A percentile compares a stretch with the other conserved stretches of the same genome.
Conservation (phyloP, 2,113 vertebrate genomes). For the Melanocharis versteri region DNA sequence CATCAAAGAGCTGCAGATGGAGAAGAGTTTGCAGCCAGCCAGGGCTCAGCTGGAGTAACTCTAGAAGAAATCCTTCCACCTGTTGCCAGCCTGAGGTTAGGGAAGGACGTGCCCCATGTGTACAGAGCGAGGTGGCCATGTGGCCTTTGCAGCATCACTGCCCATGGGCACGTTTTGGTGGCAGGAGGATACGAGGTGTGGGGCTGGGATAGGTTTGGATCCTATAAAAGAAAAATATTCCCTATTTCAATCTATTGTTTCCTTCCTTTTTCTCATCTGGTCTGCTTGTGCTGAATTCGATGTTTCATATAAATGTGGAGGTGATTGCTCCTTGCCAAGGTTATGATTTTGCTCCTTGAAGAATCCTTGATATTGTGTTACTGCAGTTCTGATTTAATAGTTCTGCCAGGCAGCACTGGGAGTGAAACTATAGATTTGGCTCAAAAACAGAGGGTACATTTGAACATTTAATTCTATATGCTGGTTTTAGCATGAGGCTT, state of each 20-base stretch:
- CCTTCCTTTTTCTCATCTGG: neutral
- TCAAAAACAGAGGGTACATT: neutral
- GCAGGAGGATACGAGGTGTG: neutral
- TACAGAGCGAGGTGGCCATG: fast-evolving
- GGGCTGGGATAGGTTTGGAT: neutral
- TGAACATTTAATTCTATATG: neutral
- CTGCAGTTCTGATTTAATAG: neutral
- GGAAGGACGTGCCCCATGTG: neutral
- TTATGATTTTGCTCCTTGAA: neutral
- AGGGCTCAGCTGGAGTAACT: constrained; percentile 39
- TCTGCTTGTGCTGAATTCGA: neutral
- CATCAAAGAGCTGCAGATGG: neutral
- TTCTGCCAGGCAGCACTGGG: fast-evolving
- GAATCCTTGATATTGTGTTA: neutral
- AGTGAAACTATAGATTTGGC: neutral
- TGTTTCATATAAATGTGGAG: fast-evolving
- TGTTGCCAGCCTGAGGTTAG: constrained; percentile 13
- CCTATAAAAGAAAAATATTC: neutral
- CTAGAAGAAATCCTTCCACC: constrained; percentile 44
- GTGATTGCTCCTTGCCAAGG: neutral
- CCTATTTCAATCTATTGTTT: neutral
- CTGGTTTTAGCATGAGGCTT: neutral
- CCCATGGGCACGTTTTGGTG: fast-evolving
- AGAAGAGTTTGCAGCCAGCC: neutral
- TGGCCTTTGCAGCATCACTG: neutral